Base-by-base conservation (phyloP, 2,113 vertebrate genomes). In the Vireo altiloquus region DNA sequence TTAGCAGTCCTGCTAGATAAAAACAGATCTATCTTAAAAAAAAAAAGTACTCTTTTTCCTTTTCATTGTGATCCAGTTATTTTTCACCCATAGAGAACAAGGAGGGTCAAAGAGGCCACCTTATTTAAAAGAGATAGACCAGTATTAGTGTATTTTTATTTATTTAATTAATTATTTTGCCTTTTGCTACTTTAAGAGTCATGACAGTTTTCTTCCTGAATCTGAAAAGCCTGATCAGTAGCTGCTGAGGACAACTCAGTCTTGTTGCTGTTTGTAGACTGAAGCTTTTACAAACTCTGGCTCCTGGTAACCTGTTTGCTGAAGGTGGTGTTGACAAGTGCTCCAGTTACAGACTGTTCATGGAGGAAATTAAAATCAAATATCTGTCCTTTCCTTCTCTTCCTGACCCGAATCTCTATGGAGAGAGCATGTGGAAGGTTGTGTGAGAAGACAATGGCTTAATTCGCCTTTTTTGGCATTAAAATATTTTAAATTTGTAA, bases 101-200 rank as follows among this genome's bases (percentile, higher is more conserved):
- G 52, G 83, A 87, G 65, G 44, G 61, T 85, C 63, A 66, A 85
- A 89, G 56, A 92, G 66, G 63, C 40, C 52, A 79, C 49, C 61
- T 82, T 90, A 79, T 65, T 57, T 56, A 17, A 89, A 92, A 6
- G 10, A 56, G 23, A 17, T 52, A n/a, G 33, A 31, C 10, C 7
- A 30, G 5, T 72, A 54, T 60, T 60, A 52, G 11, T 89, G 84
- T 66, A 30, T 42, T 96, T 91, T 78, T 68, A 61, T 63, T 76
- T 59, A 64, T 3, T 78, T 92, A 87, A 10, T 81, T 50, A 77
- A 54, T 60, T 85, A 6, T 10, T 44, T 77, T 12, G 37, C 68
- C 53, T 84, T 96, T 91, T 89, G 47, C 69, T 96, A 79, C 54
- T 89, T 57, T 72, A 87, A 93, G 91, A 92, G 52, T 86, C 59